Evolutionary conservation across 2,113 vertebrate genomes (phyloP), one percentile per base, ranked within the genome.

Genomic region (Eubucco bourcierii): DNA sequence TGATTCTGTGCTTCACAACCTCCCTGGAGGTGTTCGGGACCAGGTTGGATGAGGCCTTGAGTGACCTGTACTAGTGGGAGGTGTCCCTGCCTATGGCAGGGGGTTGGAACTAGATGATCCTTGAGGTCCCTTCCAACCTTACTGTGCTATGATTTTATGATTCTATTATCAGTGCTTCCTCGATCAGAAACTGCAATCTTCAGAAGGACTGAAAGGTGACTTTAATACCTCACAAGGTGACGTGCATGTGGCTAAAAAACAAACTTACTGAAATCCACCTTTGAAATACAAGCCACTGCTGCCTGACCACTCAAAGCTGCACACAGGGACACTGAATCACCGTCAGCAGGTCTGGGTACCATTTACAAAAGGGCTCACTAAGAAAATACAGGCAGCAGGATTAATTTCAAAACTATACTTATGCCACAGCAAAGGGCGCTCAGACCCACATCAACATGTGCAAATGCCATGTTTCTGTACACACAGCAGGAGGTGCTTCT

Each of bases 211-310:
- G 84, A 81, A 66, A 87, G 18, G 44, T 21, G 74, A 71, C 60
- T 93, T 83, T 74, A 84, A 66, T 61, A 82, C 77, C 61, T 90
- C 59, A 88, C 84, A 92, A 87, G 84, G 79, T 73, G 87, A 93
- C 87, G 77, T 70, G 71, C 92, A 82, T 4, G 39, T 67, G 47
- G 17, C n/a, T 87, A 66, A 89, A 79, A 0, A 37, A n/a, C 50
- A 81, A 76, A 73, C 4, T 66, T 44, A 50, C 52, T 39, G 52
- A 90, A 93, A 73, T 61, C 9, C 11, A 9, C 25, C 44, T 84
- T 0, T 76, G 87, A 89, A 90, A 91, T 63, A 79, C 27, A 76
- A 63, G 34, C 29, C 25, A 29, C 25, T 74, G 66, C 41, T 67
- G 47, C 53, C 74, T 65, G 53, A 79, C 67, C 55, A 44, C 63